phyloP scores from a whole-genome alignment of 2,113 vertebrate genomes.

The Mus musculus region DNA sequence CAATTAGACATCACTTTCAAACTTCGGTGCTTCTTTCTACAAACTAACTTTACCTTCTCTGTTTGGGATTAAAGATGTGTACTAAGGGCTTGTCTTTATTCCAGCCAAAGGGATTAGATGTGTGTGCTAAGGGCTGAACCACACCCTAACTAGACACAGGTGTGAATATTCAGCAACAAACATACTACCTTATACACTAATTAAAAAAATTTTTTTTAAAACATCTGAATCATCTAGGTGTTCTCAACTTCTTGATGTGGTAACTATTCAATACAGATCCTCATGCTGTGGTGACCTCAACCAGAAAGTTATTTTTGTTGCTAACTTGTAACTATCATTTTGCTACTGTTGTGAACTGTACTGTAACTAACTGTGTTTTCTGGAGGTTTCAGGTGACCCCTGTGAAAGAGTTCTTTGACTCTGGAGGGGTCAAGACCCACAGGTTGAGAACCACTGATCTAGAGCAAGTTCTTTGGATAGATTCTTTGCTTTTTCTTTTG shows the following conservation, averaged over 20 bases:
- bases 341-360: background rate
- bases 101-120: too few relatives aligned
- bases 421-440: background rate
- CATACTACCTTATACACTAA: background rate
- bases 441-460: background rate
- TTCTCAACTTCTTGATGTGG: background rate
- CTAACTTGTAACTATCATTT: background rate
- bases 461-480: background rate
- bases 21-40: too few relatives aligned
- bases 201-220: background rate
- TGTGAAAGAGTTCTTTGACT: background rate
- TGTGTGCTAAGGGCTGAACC: too few relatives aligned
- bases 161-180: too few relatives aligned
- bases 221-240: background rate
- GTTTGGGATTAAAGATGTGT: too few relatives aligned
- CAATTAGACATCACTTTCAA: too few relatives aligned
- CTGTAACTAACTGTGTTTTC: background rate
- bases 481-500: conserved; percentile 37
- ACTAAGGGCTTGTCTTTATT: too few relatives aligned
- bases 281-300: background rate
- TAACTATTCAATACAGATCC: background rate
- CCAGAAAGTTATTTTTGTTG: background rate
- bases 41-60: too few relatives aligned
- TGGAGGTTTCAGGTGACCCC: background rate
- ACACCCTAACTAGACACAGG: too few relatives aligned